These are phyloP conservation scores for Jordanella pulchra DNA, from an alignment of 2,797 vertebrate genomes.

Conservation along the genomic window DNA sequence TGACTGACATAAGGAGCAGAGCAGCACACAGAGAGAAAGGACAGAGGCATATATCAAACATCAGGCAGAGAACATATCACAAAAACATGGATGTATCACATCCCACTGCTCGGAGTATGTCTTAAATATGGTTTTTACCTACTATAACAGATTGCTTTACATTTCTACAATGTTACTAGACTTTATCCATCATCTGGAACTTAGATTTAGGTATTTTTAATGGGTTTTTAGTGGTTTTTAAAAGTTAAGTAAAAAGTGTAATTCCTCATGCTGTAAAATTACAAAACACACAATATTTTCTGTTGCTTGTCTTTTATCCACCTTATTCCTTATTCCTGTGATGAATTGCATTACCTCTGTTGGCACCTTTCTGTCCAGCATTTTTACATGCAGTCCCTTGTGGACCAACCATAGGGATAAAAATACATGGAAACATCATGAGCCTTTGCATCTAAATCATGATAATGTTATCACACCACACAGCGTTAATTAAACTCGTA, in stretches of 20 bases:
- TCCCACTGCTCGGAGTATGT: slow-evolving; percentile 60
- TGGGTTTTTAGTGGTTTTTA: not conserved
- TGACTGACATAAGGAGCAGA: slow-evolving; percentile 76
- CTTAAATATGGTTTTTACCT: slow-evolving; percentile 73
- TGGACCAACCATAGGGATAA: no score
- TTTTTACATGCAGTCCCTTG: no score
- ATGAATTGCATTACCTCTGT: not conserved
- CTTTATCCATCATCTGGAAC: not conserved
- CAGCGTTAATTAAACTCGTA: no score
- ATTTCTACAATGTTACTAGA: not conserved
- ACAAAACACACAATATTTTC: not conserved
- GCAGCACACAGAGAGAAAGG: slow-evolving; percentile 69
- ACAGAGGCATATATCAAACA: slow-evolving; percentile 72
- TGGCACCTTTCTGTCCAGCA: not conserved
- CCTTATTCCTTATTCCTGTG: not conserved
- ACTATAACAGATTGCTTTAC: slow-evolving; percentile 4
- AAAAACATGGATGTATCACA: slow-evolving; percentile 60
- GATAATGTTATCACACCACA: not conserved
- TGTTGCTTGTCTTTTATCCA: not conserved
- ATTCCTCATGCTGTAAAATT: not conserved
- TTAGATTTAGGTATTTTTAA: not conserved
- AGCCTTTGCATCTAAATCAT: not conserved
- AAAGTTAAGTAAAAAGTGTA: not conserved
- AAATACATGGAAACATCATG: not conserved
- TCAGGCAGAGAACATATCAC: slow-evolving; percentile 66